Base-by-base conservation (phyloP, 2,797 vertebrate genomes). In the Periparus ater region DNA sequence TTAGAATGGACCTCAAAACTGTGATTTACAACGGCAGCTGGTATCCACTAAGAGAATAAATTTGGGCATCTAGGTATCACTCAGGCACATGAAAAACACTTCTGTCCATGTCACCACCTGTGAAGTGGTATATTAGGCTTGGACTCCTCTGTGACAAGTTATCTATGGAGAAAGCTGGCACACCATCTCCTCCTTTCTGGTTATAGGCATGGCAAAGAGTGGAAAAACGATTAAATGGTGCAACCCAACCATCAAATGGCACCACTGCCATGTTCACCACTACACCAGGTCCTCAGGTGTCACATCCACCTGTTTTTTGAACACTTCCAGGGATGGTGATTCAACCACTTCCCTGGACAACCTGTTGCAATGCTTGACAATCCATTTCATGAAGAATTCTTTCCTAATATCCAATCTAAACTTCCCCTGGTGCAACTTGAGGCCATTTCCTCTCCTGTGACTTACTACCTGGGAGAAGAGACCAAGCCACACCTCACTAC, bases 221-320 rank as follows among this genome's bases (percentile, higher is more conserved):
- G 7, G 29, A 57, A 54, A 71, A 90, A n/a, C 1, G 0, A 48
- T 21, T 25, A 42, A 71, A 53, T 0, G 1, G 4, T 21, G 48
- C 7, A 65, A 10, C 51, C 8, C 57, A 82, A n/a, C 13, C 27
- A 76, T 16, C 50, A 40, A 21, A 63, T 7, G 5, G 38, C 38
- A 84, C 8, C n/a, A 40, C 29, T 7, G 16, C 17, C 29, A 53
- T 6, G 29, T 15, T 63, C 27, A 50, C 8, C 65, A 57, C 22
- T 23, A 45, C 8, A 58, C 21, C 38, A 40, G 8, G 5, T 51
- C 51, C 20, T 36, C 13, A n/a, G 57, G 13, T n/a, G 23, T 23
- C 36, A 70, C 13, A 65, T 27, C 21, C 40, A 47, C 21, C 14
- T 36, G 38, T 18, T 22, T 66, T 65, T 32, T 29, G 19, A 72